Conservation (phyloP, 2,888 invertebrate genomes). For the Alloscopus bannaensis region DNA sequence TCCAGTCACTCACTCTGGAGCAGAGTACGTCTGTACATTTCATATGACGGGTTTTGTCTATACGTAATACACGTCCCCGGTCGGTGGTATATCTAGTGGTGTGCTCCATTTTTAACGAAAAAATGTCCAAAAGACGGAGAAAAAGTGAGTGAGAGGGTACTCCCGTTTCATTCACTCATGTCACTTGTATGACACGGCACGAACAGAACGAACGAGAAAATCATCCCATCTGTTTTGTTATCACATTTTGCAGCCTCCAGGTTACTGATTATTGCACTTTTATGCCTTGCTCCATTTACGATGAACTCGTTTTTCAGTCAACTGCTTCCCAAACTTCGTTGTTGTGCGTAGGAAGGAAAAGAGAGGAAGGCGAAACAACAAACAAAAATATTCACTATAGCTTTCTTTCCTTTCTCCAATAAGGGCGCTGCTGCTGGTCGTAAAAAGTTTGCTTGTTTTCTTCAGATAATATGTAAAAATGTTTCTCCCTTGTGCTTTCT, state of each 20-base stretch:
- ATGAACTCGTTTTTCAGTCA: slow-evolving; percentile 46
- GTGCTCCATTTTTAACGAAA: too few relatives aligned
- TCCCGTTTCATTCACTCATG: slow-evolving; percentile 36
- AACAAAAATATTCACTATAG: background rate
- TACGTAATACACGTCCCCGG: background rate
- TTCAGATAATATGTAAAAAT: slow-evolving; percentile 32
- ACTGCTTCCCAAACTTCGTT: slow-evolving; percentile 28
- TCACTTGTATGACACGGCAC: slow-evolving; percentile 50
- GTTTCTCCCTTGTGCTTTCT: background rate
- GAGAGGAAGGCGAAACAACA: background rate
- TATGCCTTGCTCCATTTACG: slow-evolving; percentile 57
- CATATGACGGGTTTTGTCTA: background rate
- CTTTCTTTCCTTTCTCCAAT: background rate
- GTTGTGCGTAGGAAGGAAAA: too few relatives aligned
- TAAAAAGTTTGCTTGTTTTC: slow-evolving; percentile 44
- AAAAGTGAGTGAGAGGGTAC: slow-evolving; percentile 27
- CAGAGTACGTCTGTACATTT: background rate
- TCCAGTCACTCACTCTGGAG: slow-evolving; percentile 30
- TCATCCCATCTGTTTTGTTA: slow-evolving; percentile 59
- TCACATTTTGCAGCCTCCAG: slow-evolving; percentile 60
- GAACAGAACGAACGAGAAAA: slow-evolving; percentile 30
- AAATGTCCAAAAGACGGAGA: slow-evolving; percentile 6
- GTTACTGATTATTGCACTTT: slow-evolving; percentile 63
- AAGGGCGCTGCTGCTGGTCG: background rate
- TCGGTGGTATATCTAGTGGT: too few relatives aligned